Conservation (phyloP, 1,140 invertebrate species). For the Psix sp. region DNA sequence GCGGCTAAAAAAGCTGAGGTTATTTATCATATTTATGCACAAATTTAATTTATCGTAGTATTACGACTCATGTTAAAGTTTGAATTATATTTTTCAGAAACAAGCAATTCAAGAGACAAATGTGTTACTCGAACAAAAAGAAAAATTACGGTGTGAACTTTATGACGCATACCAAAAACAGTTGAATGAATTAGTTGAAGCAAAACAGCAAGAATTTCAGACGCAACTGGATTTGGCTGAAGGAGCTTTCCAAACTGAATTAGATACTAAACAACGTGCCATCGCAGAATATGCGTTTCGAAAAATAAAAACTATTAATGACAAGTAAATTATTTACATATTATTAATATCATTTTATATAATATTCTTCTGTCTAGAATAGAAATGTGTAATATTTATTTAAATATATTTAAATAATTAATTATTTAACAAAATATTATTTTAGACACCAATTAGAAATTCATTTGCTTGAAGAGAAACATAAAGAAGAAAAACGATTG, state of each 20-base stretch:
- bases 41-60: too few relatives aligned
- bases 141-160: constrained; percentile 82
- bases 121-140: constrained; percentile 78
- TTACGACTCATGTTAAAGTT: neutral
- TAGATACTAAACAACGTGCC: constrained; percentile 81
- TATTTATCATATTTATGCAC: constrained; percentile 17
- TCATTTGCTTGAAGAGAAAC: constrained; percentile 85
- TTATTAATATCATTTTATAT: neutral
- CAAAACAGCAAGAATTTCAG: constrained; percentile 87
- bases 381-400: neutral
- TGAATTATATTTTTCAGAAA: constrained; percentile 70
- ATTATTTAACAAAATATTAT: constrained; percentile 24
- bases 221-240: constrained; percentile 83
- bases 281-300: constrained; percentile 83
- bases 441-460: constrained; percentile 84
- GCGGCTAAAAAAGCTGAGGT: constrained; percentile 77
- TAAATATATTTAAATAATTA: neutral
- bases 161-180: constrained; percentile 87
- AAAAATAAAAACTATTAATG: constrained; percentile 84
- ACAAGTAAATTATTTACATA: constrained; percentile 79
- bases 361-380: neutral
- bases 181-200: constrained; percentile 84
- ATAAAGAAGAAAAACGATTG: constrained; percentile 84
- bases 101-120: constrained; percentile 78
- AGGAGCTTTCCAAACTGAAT: constrained; percentile 80